These are phyloP conservation scores for Acholoe squamosa DNA, from an alignment of 2,888 invertebrate species.

Conservation along the genomic window DNA sequence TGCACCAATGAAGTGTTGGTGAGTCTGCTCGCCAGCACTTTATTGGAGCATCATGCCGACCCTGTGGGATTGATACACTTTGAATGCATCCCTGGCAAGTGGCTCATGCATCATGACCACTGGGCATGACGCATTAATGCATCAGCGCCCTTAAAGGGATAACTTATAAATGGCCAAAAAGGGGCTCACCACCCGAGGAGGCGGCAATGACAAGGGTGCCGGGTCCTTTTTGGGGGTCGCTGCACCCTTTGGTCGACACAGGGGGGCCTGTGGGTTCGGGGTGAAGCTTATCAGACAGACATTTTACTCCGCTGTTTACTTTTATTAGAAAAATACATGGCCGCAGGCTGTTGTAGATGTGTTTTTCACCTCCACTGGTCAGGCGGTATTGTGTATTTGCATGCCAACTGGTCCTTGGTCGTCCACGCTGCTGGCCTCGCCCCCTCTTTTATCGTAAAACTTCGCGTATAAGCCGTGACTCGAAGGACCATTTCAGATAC, in stretches of 20 bases:
- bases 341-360: slow-evolving; percentile 48
- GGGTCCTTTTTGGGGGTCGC: slow-evolving; percentile 30
- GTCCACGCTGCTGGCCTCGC: neutral
- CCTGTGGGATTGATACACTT: too few species aligned
- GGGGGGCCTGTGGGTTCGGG: neutral
- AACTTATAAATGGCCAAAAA: slow-evolving; percentile 20
- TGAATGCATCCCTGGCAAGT: too few species aligned
- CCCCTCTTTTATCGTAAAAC: neutral
- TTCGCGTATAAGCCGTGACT: neutral
- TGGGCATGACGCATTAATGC: too few species aligned
- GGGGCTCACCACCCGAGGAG: neutral
- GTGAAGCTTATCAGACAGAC: slow-evolving; percentile 14
- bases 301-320: slow-evolving; percentile 56
- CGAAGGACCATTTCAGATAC: neutral
- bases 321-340: slow-evolving; percentile 56
- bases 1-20: too few species aligned
- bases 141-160: too few species aligned
- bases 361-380: slow-evolving; percentile 37
- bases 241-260: neutral
- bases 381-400: slow-evolving; percentile 44
- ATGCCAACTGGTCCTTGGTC: neutral
- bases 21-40: too few species aligned
- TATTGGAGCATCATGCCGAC: too few species aligned
- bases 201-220: neutral
- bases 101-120: too few species aligned